Base-by-base conservation (phyloP, 1,140 invertebrate species). In the Sinonovacula constricta region DNA sequence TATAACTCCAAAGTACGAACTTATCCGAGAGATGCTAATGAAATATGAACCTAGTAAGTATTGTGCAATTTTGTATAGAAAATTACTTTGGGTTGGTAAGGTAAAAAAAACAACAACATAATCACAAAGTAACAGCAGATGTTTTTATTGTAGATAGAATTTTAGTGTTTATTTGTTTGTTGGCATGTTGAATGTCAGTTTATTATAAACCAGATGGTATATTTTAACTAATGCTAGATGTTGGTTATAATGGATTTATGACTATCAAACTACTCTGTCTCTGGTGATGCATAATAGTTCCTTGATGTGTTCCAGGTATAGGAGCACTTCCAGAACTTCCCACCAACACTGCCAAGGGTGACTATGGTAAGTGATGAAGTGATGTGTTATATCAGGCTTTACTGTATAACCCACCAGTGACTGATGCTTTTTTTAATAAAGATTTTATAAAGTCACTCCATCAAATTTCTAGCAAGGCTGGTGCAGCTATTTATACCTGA, bases 1-100 rank as follows among this genome's bases (percentile, higher is more conserved):
- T 34, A 84, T 88, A 59, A 91, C 90, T 36, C 71, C 81, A 7
- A 91, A 91, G 72, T 92, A 92, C 82, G 84, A 89, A 60, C 80
- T 84, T 12, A 87, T 91, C 14, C 83, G 89, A 81, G 88, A 92
- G n/a, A 82, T 45, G 7, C 7, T 45, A 7, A 7, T 10, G 18
- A 45, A 10, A 7, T 45, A 45, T 45, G 39, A 45, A 45, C 39
- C 39, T 18, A 45, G 39, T 45, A 18, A 18, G 7, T 45, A 54
- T 18, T 34, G 39, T 36, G 22, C 39, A 30, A 39, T 63, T 34
- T 63, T 45, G 22, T 63, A 18, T 63, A n/a, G n/a, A 34, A n/a
- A 3, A n/a, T 53, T 2, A 53, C 18, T 53, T 53, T 1, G 1
- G 49, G 49, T 22, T 51, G 10, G 15, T 18, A 18, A 22, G 49